Evolutionary conservation across 2,888 invertebrate species (phyloP).

Genomic region (Sycophila texana): DNA sequence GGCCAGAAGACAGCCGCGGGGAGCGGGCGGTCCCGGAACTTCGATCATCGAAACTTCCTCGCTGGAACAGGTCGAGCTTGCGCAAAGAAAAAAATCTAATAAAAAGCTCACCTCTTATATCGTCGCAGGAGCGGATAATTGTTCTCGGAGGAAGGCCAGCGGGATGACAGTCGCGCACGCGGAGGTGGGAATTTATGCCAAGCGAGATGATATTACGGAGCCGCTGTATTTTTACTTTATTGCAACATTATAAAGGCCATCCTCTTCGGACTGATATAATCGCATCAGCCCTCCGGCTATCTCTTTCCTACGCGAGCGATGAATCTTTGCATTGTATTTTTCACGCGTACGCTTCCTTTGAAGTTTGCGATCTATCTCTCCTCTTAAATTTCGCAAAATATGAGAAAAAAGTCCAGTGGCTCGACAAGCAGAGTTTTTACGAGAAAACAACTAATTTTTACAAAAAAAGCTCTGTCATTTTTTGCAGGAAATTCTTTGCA

Average conservation of each 20-base stretch:
- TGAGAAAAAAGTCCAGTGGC: too few relatives aligned
- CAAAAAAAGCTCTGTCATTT: too few relatives aligned
- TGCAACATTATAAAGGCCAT: conserved; percentile 1
- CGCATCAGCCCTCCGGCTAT: background rate
- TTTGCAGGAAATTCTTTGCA: too few relatives aligned
- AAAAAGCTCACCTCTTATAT: background rate
- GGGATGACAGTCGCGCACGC: background rate
- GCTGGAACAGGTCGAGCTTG: background rate
- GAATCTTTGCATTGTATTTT: too few relatives aligned
- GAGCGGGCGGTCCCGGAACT: background rate
- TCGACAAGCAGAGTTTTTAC: too few relatives aligned
- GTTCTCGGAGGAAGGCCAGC: too few relatives aligned
- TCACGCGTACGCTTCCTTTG: background rate
- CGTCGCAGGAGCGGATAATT: too few relatives aligned
- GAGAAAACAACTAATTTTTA: too few relatives aligned
- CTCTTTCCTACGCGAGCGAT: background rate
- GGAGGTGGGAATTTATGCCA: conserved; percentile 5
- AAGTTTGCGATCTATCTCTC: background rate
- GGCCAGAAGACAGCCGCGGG: background rate
- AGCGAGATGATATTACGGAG: background rate
- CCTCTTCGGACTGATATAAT: conserved; percentile 23
- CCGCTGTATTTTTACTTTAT: conserved; percentile 36
- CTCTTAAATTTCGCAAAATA: background rate
- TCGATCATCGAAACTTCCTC: conserved; percentile 22
- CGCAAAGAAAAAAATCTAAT: background rate